Percentiles rank a stretch among this genome's conserved stretches.
Conservation (phyloP, 1,140 invertebrate genomes). For the Hyles euphorbiae region DNA sequence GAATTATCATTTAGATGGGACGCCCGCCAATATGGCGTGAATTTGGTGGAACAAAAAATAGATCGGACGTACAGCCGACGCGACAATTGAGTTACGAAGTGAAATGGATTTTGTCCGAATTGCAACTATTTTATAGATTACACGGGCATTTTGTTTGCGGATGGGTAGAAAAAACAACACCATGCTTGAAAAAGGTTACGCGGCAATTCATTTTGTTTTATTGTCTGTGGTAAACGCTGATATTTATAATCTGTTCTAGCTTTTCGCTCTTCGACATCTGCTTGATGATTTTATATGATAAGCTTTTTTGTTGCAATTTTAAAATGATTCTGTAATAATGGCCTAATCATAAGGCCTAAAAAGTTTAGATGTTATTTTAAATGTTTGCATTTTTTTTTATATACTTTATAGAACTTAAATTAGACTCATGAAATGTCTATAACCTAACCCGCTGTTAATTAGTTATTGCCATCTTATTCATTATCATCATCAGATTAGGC, state of each 20-base stretch:
- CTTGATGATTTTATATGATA: not conserved
- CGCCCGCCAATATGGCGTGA: constrained; percentile 61
- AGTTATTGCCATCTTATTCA: too few species aligned
- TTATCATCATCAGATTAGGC: too few species aligned
- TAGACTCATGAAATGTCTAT: too few species aligned
- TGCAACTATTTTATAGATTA: constrained; percentile 42
- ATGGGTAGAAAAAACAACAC: not conserved
- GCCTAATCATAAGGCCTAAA: too few species aligned
- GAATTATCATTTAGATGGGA: constrained; percentile 73
- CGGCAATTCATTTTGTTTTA: too few species aligned
- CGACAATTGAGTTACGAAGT: constrained; percentile 51
- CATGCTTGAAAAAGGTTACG: too few species aligned
- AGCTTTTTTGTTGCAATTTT: not conserved
- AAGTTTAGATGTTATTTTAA: too few species aligned
- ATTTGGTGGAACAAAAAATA: constrained; percentile 56
- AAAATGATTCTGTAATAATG: constrained; percentile 31
- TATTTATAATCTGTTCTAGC: not conserved
- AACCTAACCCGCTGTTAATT: too few species aligned
- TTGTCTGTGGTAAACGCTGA: too few species aligned
- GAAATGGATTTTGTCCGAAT: constrained; percentile 33
- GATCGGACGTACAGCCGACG: constrained; percentile 38
- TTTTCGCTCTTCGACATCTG: too few species aligned
- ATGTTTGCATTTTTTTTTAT: too few species aligned
- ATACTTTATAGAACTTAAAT: too few species aligned
- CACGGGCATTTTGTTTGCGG: constrained; percentile 24